These are phyloP conservation scores for Maconellicoccus hirsutus DNA, from an alignment of 1,140 invertebrate species.

Conservation along the genomic window DNA sequence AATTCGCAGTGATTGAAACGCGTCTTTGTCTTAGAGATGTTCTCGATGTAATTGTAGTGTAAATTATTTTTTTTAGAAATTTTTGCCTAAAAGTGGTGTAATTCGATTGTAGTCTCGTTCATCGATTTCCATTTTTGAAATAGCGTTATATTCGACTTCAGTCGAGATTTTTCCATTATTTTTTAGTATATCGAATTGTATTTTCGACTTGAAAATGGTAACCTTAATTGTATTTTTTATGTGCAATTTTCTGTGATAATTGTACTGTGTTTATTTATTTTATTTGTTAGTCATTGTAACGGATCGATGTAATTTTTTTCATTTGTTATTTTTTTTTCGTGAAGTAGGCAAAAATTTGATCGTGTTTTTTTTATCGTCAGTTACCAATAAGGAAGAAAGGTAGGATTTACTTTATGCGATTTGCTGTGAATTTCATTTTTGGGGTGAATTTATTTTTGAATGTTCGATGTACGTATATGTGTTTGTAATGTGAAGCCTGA, in stretches of 20 bases:
- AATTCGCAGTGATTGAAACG: too few species aligned
- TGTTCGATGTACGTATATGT: background rate
- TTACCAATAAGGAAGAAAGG: background rate
- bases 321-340: background rate
- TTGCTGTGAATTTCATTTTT: background rate
- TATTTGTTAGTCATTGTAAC: constrained; percentile 11
- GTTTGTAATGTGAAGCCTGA: background rate
- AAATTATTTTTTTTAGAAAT: too few species aligned
- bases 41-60: too few species aligned
- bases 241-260: constrained; percentile 21
- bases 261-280: constrained; percentile 21
- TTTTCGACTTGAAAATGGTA: background rate
- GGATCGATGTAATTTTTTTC: background rate
- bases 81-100: too few species aligned
- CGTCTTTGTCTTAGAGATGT: too few species aligned
- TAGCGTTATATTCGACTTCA: too few species aligned
- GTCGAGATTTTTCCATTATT: too few species aligned
- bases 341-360: background rate
- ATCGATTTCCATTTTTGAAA: too few species aligned
- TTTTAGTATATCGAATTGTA: background rate
- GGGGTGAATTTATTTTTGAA: background rate
- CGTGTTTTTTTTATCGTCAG: background rate
- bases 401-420: background rate
- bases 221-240: background rate
- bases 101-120: too few species aligned